Evolutionary conservation across 1,140 invertebrate genomes (phyloP), one percentile per base, ranked within the genome.

Genomic region (Pissodes strobi): DNA sequence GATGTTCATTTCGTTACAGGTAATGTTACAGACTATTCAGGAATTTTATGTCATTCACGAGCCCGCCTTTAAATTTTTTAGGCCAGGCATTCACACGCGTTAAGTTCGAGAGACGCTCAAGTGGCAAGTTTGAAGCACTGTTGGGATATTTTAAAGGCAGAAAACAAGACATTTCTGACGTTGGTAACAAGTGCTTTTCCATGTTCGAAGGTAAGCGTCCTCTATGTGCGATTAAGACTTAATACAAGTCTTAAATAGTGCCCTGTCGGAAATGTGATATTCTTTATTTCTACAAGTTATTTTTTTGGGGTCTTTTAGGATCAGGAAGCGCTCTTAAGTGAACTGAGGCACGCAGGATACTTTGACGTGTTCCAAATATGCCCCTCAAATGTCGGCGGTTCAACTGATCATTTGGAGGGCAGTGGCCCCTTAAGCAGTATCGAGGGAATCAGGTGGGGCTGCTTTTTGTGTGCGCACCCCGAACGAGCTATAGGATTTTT

Each of bases 131-230:
- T 94, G 39, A 94, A 93, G 78, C 88, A 92, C 76, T 95, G 93
- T 79, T 97, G 94, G 93, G 92, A 96, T 78, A 93, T 92, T 65
- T 82, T 97, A 67, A 93, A 93, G 79, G 89, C 88, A 75, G 93
- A 96, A 80, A 92, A 90, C 75, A 91, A 90, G 76, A 89, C 88
- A 43, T 97, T 97, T 78, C 83, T 94, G 2, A 93, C 93, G 21
- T 82, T 97, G 22, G 93, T 97, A 5, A 97, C 93, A 1, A 92
- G 92, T 57, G 91, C 92, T 38, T 97, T 97, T 82, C 94, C 94
- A 1, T 89, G 89, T 56, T 79, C 87, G 41, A 94, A 94, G 37
- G 59, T 62, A 46, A n/a, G n/a, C n/a, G n/a, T n/a, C n/a, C n/a
- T n/a, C n/a, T n/a, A n/a, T n/a, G n/a, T n/a, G n/a, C n/a, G n/a